Conservation (phyloP, 2,888 invertebrate species). For the Euzetes globulus region DNA sequence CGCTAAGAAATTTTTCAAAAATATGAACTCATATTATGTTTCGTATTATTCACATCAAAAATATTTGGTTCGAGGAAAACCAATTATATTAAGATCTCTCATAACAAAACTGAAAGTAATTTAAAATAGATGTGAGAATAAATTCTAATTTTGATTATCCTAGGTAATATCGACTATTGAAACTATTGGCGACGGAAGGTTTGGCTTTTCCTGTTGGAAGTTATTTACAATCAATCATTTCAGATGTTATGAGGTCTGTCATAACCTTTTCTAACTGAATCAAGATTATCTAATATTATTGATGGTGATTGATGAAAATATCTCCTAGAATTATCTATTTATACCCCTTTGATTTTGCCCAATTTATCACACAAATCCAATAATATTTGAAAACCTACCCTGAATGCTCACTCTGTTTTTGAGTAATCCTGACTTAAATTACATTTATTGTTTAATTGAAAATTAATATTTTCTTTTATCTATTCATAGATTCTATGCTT, state of each 20-base stretch:
- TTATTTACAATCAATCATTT: background rate
- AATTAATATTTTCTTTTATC: too few relatives aligned
- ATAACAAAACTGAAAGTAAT: background rate
- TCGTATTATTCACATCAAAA: background rate
- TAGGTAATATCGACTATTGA: background rate
- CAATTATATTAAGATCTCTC: background rate
- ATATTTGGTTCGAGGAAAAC: background rate
- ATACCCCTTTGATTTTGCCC: too few relatives aligned
- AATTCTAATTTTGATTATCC: constrained; percentile 38
- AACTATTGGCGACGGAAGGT: background rate
- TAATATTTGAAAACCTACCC: too few relatives aligned
- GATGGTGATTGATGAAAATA: too few relatives aligned
- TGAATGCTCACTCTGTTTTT: too few relatives aligned
- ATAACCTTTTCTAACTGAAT: too few relatives aligned
- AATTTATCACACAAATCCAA: too few relatives aligned
- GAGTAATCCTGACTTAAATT: too few relatives aligned
- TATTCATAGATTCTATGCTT: too few relatives aligned
- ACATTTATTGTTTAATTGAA: too few relatives aligned
- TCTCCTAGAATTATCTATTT: too few relatives aligned
- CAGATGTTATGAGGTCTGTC: background rate
- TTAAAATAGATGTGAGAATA: background rate
- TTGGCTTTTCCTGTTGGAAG: background rate
- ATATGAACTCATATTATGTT: background rate
- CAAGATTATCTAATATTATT: too few relatives aligned
- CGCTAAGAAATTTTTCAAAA: background rate